Evolutionary conservation across 1,140 invertebrate species (phyloP).

Genomic region (Drosophila trapezifrons): DNA sequence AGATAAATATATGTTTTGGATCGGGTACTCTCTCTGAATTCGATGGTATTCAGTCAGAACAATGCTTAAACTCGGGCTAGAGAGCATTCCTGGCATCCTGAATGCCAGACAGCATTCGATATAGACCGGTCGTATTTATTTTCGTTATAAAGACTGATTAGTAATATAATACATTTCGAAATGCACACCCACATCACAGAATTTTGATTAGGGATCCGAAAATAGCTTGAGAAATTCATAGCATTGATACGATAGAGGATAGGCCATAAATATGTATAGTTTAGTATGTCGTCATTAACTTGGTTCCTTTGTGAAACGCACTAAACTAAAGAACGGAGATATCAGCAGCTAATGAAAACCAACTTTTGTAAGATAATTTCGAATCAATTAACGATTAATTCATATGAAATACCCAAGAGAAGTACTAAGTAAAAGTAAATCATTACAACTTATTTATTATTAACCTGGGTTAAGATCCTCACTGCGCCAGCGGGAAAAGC

Average conservation of each 20-base stretch:
- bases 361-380: constrained; percentile 81
- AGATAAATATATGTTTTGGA: constrained; percentile 25
- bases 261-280: constrained; percentile 55
- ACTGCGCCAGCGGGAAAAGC: constrained; percentile 47
- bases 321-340: constrained; percentile 61
- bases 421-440: constrained; percentile 47
- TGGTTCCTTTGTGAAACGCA: constrained; percentile 77
- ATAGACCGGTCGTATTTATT: constrained; percentile 51
- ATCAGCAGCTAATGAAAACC: constrained; percentile 48
- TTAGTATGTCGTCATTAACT: constrained; percentile 62
- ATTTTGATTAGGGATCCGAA: not conserved
- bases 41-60: not conserved
- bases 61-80: no score
- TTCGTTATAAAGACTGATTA: constrained; percentile 80
- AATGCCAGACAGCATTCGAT: constrained; percentile 28
- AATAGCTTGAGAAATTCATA: constrained; percentile 34
- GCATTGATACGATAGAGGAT: constrained; percentile 57
- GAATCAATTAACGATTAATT: constrained; percentile 60
- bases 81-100: no score
- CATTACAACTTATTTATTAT: constrained; percentile 27
- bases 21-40: not conserved
- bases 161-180: constrained; percentile 61
- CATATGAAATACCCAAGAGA: constrained; percentile 33
- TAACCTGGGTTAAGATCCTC: constrained; percentile 36
- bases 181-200: constrained; percentile 29